phyloP scores from a whole-genome alignment of 2,888 invertebrate species.

The Ligdia adustata region DNA sequence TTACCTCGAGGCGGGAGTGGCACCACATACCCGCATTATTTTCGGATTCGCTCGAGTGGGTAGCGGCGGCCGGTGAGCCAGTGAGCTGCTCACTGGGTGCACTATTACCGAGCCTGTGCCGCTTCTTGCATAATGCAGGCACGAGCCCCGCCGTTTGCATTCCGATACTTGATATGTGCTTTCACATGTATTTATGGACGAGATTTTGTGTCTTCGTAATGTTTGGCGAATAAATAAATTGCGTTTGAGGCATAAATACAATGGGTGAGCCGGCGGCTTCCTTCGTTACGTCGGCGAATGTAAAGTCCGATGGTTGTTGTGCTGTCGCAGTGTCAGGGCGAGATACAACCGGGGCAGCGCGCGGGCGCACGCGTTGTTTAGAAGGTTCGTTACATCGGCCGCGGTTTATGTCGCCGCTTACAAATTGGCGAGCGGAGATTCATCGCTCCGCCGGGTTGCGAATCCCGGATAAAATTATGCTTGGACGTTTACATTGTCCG shows the following conservation, averaged over 20 bases:
- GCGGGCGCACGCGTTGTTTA: slow-evolving; percentile 77
- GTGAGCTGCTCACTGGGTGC: slow-evolving; percentile 53
- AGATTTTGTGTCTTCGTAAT: slow-evolving; percentile 84
- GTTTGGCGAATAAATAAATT: slow-evolving; percentile 83
- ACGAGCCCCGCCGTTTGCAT: slow-evolving; percentile 81
- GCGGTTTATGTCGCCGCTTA: slow-evolving; percentile 75
- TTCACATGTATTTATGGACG: slow-evolving; percentile 84
- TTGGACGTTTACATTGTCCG: slow-evolving; percentile 58
- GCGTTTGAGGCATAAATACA: slow-evolving; percentile 81
- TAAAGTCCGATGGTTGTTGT: slow-evolving; percentile 76
- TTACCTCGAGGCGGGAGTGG: slow-evolving; percentile 49
- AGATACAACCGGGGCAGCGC: slow-evolving; percentile 65
- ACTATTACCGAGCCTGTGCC: slow-evolving; percentile 73
- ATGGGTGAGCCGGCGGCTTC: slow-evolving; percentile 76
- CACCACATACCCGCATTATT: slow-evolving; percentile 61
- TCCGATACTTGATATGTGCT: slow-evolving; percentile 84
- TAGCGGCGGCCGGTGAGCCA: slow-evolving; percentile 29
- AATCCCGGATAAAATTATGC: slow-evolving; percentile 60
- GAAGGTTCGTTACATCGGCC: slow-evolving; percentile 73
- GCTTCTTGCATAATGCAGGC: slow-evolving; percentile 82
- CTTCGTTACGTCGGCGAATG: slow-evolving; percentile 82
- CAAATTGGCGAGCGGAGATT: slow-evolving; percentile 74
- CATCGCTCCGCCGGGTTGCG: slow-evolving; percentile 58
- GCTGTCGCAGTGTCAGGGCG: slow-evolving; percentile 75
- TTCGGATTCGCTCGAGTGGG: slow-evolving; percentile 60